Evolutionary conservation across 2,113 vertebrate genomes (phyloP).

Genomic region (Brachirus orientalis): DNA sequence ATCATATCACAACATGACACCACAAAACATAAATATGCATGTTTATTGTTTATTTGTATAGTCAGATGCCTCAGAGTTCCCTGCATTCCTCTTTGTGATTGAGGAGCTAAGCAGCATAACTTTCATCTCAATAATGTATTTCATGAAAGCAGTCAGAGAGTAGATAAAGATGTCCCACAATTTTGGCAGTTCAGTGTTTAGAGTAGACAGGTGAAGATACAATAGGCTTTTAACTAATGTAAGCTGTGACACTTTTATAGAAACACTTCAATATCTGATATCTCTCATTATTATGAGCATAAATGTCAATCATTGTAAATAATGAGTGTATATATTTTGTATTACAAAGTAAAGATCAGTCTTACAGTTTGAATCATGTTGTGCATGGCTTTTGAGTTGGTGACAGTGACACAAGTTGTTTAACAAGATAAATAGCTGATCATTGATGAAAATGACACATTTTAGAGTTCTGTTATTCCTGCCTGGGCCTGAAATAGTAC

Average conservation of each 20-base stretch:
- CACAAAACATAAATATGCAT: no score
- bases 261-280: neutral
- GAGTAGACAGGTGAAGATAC: neutral
- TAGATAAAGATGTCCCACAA: neutral
- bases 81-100: neutral
- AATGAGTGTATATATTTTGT: no score
- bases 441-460: constrained; percentile 14
- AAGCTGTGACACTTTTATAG: neutral
- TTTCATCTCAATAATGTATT: constrained; percentile 8
- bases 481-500: constrained; percentile 1
- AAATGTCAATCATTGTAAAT: neutral
- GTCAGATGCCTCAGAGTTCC: neutral
- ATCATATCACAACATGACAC: no score
- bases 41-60: constrained; percentile 3
- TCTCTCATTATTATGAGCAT: neutral
- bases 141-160: neutral
- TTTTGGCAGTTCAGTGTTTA: neutral
- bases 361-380: neutral
- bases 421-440: constrained; percentile 6
- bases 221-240: neutral
- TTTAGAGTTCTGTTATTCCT: neutral
- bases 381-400: neutral
- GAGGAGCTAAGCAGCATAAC: neutral
- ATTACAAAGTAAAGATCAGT: no score
- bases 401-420: constrained; percentile 6